phyloP scores from a whole-genome alignment of 2,797 vertebrate genomes.

The Rhinoraja longicauda region DNA sequence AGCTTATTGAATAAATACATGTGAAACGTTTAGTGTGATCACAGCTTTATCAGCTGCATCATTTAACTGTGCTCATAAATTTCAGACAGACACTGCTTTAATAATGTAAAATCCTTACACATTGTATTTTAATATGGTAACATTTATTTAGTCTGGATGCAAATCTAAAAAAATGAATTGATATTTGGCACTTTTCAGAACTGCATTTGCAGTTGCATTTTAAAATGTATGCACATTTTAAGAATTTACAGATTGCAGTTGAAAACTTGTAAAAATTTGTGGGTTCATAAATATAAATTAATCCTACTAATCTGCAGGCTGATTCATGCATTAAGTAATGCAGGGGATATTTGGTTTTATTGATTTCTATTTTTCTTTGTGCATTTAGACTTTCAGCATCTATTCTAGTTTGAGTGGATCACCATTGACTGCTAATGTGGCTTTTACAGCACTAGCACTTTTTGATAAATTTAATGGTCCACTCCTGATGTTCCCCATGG shows the following conservation, averaged over 20 bases:
- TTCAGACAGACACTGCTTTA: not conserved
- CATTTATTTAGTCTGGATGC: not conserved
- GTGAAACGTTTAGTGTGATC: not conserved
- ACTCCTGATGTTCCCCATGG: conserved; percentile 14
- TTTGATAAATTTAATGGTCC: conserved; percentile 35
- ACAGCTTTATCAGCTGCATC: not conserved
- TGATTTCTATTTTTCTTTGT: not conserved
- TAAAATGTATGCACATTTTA: not conserved
- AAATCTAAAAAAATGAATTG: not conserved
- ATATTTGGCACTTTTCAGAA: too few species aligned
- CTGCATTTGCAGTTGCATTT: not conserved
- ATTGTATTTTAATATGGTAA: not conserved
- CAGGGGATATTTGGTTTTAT: not conserved
- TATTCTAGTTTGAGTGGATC: conserved; percentile 5
- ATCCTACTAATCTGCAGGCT: not conserved
- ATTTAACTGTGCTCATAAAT: not conserved
- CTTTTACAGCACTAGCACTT: conserved; percentile 31
- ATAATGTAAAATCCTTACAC: not conserved
- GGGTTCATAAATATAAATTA: not conserved
- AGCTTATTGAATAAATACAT: not conserved
- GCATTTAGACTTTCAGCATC: conserved; percentile 14
- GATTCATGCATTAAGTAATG: not conserved
- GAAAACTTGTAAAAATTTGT: not conserved
- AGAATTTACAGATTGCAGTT: not conserved
- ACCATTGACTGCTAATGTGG: conserved; percentile 13